Evolutionary conservation across 1,140 invertebrate genomes (phyloP).

Genomic region (Trypoxylus dichotomus): DNA sequence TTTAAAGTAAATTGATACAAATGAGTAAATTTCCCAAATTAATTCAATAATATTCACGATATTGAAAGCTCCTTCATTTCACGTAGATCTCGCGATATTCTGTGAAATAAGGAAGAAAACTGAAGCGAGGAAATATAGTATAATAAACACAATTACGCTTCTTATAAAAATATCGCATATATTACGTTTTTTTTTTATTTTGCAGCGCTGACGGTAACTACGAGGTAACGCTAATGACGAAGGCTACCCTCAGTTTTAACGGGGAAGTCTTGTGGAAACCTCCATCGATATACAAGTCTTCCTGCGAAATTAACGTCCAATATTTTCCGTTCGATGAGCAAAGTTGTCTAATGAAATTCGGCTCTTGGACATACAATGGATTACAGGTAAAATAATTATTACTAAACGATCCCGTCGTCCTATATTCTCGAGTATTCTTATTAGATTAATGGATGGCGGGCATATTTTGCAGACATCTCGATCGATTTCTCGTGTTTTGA

Average conservation of each 20-base stretch:
- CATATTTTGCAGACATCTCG: neutral
- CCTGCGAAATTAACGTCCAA: constrained; percentile 93
- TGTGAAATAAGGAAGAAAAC: neutral
- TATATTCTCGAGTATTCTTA: neutral
- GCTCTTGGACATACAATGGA: constrained; percentile 94
- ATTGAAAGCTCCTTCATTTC: too few species aligned
- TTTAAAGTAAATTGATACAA: too few species aligned
- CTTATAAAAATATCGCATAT: neutral
- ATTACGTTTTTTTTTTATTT: constrained; percentile 28
- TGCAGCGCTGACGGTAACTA: constrained; percentile 94
- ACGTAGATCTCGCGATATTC: too few species aligned
- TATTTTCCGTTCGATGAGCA: constrained; percentile 96
- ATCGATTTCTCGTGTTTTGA: neutral
- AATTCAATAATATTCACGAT: too few species aligned
- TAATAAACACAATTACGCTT: neutral
- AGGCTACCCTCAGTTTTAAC: constrained; percentile 86
- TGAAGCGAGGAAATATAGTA: neutral
- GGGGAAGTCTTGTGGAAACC: constrained; percentile 96
- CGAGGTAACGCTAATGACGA: constrained; percentile 96
- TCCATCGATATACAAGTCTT: constrained; percentile 98
- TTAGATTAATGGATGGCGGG: neutral
- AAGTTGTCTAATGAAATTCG: constrained; percentile 94
- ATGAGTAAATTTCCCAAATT: too few species aligned
- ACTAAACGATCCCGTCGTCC: neutral
- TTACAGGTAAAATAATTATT: constrained; percentile 65